phyloP scores from a whole-genome alignment of 2,888 invertebrate genomes.

The Epicampocera succincta region DNA sequence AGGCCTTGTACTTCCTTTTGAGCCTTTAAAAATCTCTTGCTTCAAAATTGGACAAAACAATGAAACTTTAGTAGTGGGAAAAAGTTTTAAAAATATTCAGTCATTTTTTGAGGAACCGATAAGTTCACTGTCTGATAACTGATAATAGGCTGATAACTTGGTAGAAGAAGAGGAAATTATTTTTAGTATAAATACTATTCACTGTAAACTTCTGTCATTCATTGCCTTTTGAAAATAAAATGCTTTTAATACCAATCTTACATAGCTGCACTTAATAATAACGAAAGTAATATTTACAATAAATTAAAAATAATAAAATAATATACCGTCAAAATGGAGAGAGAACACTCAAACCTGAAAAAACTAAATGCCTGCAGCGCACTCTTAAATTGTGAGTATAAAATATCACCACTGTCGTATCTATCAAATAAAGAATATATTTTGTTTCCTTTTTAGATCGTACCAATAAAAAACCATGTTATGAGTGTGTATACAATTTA shows the following conservation, averaged over 20 bases:
- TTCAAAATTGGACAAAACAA: constrained; percentile 42
- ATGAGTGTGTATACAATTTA: constrained; percentile 2
- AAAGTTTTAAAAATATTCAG: constrained; percentile 39
- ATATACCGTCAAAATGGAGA: constrained; percentile 22
- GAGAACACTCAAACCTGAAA: constrained; percentile 11
- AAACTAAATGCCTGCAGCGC: constrained; percentile 23
- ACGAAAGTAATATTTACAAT: background rate
- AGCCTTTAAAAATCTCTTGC: constrained; percentile 22
- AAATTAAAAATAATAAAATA: no score
- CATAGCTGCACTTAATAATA: constrained; percentile 44
- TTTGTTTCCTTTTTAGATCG: constrained; percentile 33
- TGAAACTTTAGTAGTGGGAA: constrained; percentile 25
- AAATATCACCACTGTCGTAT: background rate
- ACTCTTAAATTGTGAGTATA: constrained; percentile 33
- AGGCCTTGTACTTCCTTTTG: constrained; percentile 35
- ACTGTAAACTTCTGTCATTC: constrained; percentile 45
- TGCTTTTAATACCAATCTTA: constrained; percentile 45
- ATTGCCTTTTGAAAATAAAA: constrained; percentile 48
- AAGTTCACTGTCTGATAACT: constrained; percentile 32
- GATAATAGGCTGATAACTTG: constrained; percentile 43
- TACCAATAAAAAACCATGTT: constrained; percentile 30
- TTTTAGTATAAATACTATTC: constrained; percentile 23
- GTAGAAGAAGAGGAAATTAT: constrained; percentile 18
- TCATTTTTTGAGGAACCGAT: constrained; percentile 37
- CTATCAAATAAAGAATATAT: background rate